Evolutionary conservation across 2,113 vertebrate species (phyloP), one percentile per base, ranked within the genome.

Genomic region (Oreochromis spilurus): DNA sequence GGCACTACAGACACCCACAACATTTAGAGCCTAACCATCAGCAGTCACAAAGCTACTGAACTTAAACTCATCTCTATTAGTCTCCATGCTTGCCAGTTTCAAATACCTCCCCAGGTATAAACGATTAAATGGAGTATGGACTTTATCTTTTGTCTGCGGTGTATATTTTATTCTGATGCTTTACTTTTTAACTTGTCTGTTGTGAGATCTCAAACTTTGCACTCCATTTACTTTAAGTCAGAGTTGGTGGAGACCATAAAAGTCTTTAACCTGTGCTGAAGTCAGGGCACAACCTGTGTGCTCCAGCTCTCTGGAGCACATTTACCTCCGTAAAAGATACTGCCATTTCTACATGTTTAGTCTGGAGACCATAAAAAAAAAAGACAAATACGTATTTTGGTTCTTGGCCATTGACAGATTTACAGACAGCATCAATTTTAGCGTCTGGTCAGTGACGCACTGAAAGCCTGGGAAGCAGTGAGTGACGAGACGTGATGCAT

Each of bases 121-220:
- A 75, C 0, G 1, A 50, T 50, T 77, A 0, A 50, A 48, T 75
- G 9, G 9, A 50, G 21, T 29, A 2, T 8, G 16, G 16, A 5
- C 24, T 50, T 17, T 36, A 36, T 31, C 43, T 31, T 31, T 29
- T 4, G 0, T 31, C n/a, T 29, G 16, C 0, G 0, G 14, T 12
- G 21, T 19, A 2, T 50, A 75, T 50, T 50, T 77, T 50, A 11
- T 48, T 75, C 24, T 4, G n/a, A 14, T 1, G 4, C 19, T 75
- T 75, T 48, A 26, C 16, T 72, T 75, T 53, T 19, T 17, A 31
- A 50, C 6, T 19, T 78, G 11, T 34, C 26, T 50, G 19, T 78
- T 78, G 19, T 6, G 19, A 79, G 19, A 31, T 5, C 16, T 50
- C 45, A 54, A 54, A 79, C 19, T 79, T 54, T 52, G 50, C 26